A percentile compares a stretch with the other conserved stretches of the same genome.
phyloP scores from a whole-genome alignment of 2,797 vertebrate species.

The Muscicapa striata region DNA sequence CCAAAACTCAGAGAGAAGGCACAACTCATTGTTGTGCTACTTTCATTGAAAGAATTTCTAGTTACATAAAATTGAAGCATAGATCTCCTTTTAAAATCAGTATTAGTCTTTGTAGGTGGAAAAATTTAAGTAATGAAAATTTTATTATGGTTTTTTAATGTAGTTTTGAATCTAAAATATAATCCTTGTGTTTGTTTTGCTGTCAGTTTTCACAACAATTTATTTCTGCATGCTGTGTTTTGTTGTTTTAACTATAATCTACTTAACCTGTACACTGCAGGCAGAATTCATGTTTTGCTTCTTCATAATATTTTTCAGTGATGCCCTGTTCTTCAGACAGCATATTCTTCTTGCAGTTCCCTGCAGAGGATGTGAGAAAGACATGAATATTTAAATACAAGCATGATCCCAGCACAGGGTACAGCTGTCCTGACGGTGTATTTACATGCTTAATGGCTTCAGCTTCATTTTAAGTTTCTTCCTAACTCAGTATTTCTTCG shows the following conservation, averaged over 20 bases:
- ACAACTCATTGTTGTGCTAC: neutral
- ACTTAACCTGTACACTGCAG: neutral
- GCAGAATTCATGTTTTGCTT: neutral
- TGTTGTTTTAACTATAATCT: neutral
- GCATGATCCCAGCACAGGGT: neutral
- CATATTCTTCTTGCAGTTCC: neutral
- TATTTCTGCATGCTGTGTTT: neutral
- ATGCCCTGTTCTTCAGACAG: neutral
- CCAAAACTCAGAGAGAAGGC: neutral
- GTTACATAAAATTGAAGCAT: neutral
- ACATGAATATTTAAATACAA: slow-evolving; percentile 6
- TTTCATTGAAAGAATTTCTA: neutral
- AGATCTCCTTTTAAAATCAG: neutral
- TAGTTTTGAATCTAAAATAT: neutral
- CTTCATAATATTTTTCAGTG: neutral
- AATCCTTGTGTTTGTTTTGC: neutral
- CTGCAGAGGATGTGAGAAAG: neutral
- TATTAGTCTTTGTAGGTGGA: neutral
- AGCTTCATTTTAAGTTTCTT: neutral
- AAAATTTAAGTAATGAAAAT: neutral
- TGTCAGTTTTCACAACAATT: neutral
- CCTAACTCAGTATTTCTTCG: neutral
- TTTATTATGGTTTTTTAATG: neutral
- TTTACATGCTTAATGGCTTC: neutral
- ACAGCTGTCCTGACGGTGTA: neutral